Evolutionary conservation across 2,797 vertebrate genomes (phyloP).

Genomic region (Cuculus canorus): DNA sequence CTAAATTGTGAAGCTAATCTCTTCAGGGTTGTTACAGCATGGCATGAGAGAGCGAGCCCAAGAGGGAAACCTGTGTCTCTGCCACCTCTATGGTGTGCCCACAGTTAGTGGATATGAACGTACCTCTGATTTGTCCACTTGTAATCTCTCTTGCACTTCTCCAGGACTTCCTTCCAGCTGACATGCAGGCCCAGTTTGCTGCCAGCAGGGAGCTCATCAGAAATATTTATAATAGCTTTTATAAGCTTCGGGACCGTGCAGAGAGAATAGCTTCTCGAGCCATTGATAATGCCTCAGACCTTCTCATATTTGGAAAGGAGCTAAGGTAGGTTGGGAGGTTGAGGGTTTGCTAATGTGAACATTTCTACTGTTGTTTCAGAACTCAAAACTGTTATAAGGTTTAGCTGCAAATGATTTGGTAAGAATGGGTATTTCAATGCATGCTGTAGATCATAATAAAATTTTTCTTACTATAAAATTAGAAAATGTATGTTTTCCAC

Average conservation of each 20-base stretch:
- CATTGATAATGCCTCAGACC: conserved; percentile 91
- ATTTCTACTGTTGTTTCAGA: neutral
- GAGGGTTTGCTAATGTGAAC: neutral
- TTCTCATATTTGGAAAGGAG: conserved; percentile 93
- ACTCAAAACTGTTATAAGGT: neutral
- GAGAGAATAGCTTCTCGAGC: conserved; percentile 92
- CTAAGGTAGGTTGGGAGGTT: conserved; percentile 81
- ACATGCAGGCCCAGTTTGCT: conserved; percentile 92
- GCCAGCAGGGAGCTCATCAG: conserved; percentile 92
- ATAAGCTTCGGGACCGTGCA: conserved; percentile 90
- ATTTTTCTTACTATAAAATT: neutral
- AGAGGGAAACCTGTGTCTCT: neutral
- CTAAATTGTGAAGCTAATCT: neutral
- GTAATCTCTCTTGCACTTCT: neutral
- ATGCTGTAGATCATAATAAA: neutral
- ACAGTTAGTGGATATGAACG: fast-evolving
- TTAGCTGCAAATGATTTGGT: neutral
- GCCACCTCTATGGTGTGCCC: neutral
- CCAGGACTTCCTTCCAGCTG: conserved; percentile 93
- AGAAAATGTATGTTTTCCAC: neutral
- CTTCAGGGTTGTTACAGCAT: neutral
- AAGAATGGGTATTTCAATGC: neutral
- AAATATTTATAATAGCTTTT: conserved; percentile 93
- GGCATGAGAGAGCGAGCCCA: fast-evolving
- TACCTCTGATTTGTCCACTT: neutral